Evolutionary conservation across 2,888 invertebrate genomes (phyloP).

Genomic region (Meteorus colon): DNA sequence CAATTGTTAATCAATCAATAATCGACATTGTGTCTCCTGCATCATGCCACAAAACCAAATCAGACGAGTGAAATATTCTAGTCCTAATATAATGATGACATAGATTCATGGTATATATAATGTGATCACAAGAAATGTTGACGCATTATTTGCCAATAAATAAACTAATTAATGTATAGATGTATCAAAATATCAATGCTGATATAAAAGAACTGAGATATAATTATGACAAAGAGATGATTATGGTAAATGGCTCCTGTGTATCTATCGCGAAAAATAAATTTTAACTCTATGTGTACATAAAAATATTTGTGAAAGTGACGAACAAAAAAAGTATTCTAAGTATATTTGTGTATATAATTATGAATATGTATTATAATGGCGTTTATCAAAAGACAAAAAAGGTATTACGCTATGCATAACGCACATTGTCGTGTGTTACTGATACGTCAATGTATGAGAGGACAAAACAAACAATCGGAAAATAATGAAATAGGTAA

Average conservation of each 20-base stretch:
- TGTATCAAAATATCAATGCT: background rate
- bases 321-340: background rate
- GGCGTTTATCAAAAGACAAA: background rate
- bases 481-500: background rate
- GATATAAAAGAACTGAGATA: constrained; percentile 15
- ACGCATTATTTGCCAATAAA: background rate
- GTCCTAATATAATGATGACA: constrained; percentile 10
- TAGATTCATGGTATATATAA: background rate
- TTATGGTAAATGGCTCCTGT: background rate
- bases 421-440: background rate
- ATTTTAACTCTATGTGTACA: background rate
- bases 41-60: constrained; percentile 9
- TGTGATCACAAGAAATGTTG: background rate
- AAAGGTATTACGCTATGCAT: background rate
- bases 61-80: constrained; percentile 17
- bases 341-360: constrained; percentile 1
- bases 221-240: background rate
- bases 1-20: constrained; percentile 17
- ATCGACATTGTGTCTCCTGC: background rate
- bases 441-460: background rate
- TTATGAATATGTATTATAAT: background rate
- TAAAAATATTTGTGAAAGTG: constrained; percentile 3
- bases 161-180: background rate
- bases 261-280: background rate
- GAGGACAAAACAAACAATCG: background rate